Evolutionary conservation across 2,888 invertebrate species (phyloP).

Genomic region (Brenthis hecate): DNA sequence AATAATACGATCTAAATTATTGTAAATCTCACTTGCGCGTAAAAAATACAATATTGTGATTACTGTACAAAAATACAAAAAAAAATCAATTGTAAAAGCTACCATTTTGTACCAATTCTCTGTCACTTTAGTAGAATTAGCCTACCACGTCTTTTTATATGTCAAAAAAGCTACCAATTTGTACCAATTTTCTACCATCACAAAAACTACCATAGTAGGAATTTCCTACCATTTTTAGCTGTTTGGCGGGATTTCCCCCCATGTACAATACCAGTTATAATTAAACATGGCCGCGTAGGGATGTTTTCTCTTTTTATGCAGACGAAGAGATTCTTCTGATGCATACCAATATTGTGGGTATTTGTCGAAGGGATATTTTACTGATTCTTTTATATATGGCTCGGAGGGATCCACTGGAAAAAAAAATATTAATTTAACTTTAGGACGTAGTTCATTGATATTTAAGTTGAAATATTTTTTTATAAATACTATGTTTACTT

Average conservation of each 20-base stretch:
- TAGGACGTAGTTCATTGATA: too few relatives aligned
- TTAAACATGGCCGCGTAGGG: slow-evolving; percentile 71
- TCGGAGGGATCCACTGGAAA: slow-evolving; percentile 59
- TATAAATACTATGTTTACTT: too few relatives aligned
- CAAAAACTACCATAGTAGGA: background rate
- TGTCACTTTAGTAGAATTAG: background rate
- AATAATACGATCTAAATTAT: slow-evolving; percentile 3
- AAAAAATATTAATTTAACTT: too few relatives aligned
- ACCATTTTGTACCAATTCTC: slow-evolving; percentile 16
- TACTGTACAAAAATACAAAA: slow-evolving; percentile 5
- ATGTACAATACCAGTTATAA: slow-evolving; percentile 64
- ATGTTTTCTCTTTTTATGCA: slow-evolving; percentile 74
- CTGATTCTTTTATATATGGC: slow-evolving; percentile 64
- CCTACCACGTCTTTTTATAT: background rate
- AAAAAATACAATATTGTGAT: slow-evolving; percentile 16
- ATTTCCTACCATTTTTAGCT: slow-evolving; percentile 51
- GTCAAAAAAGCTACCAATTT: background rate
- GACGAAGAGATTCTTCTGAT: slow-evolving; percentile 67
- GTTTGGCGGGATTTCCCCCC: slow-evolving; percentile 64
- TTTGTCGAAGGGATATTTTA: slow-evolving; percentile 66
- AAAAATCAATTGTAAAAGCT: slow-evolving; percentile 4
- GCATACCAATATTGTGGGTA: slow-evolving; percentile 76
- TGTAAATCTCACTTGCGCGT: slow-evolving; percentile 15
- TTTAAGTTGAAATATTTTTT: too few relatives aligned
- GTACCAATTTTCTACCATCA: slow-evolving; percentile 3